These are phyloP conservation scores for Eurytoma californica DNA, from an alignment of 2,888 invertebrate species.

Conservation along the genomic window DNA sequence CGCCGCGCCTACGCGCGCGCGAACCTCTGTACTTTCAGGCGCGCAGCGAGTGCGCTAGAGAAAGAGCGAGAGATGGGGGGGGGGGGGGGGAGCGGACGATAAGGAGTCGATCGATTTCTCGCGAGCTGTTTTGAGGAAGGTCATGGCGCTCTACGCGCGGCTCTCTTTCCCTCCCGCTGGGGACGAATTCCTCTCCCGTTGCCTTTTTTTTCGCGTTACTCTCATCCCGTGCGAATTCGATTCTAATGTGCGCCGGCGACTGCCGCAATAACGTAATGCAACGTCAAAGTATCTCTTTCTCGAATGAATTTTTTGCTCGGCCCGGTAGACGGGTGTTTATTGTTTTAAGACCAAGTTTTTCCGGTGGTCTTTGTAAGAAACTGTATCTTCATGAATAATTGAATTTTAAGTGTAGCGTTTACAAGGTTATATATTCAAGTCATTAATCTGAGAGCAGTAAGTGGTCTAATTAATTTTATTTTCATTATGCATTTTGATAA, in stretches of 20 bases:
- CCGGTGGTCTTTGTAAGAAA: too few species aligned
- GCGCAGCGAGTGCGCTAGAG: not conserved
- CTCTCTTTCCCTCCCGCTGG: constrained; percentile 5
- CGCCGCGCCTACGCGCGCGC: constrained; percentile 17
- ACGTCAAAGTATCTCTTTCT: not conserved
- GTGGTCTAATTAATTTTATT: too few species aligned
- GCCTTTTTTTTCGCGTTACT: not conserved
- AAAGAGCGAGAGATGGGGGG: not conserved
- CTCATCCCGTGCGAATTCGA: constrained; percentile 5
- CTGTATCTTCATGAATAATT: too few species aligned
- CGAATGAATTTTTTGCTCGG: not conserved
- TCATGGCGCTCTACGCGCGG: constrained; percentile 52
- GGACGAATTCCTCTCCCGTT: not conserved
- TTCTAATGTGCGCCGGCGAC: too few species aligned
- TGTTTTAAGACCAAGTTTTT: not conserved
- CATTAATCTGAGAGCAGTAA: too few species aligned
- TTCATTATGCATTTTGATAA: too few species aligned
- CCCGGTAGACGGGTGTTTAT: not conserved
- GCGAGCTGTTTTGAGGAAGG: constrained; percentile 56
- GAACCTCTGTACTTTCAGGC: not conserved
- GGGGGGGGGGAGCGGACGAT: constrained; percentile 30
- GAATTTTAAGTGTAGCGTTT: too few species aligned
- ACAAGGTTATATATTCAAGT: too few species aligned
- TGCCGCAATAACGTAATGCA: too few species aligned
- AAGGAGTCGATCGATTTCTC: constrained; percentile 56